phyloP scores from a whole-genome alignment of 2,888 invertebrate genomes.

The Eupeodes luniger region DNA sequence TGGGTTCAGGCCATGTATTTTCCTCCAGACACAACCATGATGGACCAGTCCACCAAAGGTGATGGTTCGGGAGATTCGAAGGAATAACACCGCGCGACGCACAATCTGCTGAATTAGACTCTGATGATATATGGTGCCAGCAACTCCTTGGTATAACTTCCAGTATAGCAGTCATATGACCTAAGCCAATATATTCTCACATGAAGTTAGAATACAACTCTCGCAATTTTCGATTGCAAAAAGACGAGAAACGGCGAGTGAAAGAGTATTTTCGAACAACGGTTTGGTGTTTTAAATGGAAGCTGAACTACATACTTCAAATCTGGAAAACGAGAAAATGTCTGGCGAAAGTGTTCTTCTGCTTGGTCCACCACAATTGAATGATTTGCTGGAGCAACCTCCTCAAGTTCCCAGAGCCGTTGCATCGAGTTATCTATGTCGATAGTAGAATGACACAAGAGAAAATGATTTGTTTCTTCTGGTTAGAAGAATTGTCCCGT shows the following conservation, averaged over 20 bases:
- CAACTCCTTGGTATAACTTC: slow-evolving; percentile 40
- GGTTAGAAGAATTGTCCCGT: too few relatives aligned
- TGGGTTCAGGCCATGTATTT: slow-evolving; percentile 1
- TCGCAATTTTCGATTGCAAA: not conserved
- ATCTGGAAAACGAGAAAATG: too few relatives aligned
- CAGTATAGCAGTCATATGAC: slow-evolving; percentile 53
- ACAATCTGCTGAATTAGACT: slow-evolving; percentile 72
- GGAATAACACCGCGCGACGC: slow-evolving; percentile 67
- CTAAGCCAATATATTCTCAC: too few relatives aligned
- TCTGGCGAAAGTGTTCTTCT: too few relatives aligned
- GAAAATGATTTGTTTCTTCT: too few relatives aligned
- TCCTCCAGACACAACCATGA: not conserved
- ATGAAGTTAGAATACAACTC: slow-evolving; percentile 21
- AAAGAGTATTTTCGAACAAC: slow-evolving; percentile 26
- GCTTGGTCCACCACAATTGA: slow-evolving; percentile 6
- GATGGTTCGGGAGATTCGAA: not conserved
- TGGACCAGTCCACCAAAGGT: slow-evolving; percentile 13
- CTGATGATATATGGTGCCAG: slow-evolving; percentile 69
- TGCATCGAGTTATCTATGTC: too few relatives aligned
- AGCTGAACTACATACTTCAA: too few relatives aligned
- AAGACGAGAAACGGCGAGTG: slow-evolving; percentile 18
- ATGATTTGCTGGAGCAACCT: not conserved
- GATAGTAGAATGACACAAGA: too few relatives aligned
- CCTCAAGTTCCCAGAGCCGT: too few relatives aligned
- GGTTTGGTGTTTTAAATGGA: too few relatives aligned